phyloP scores from a whole-genome alignment of 2,113 vertebrate species.

The Forbesichthys agassizii region DNA sequence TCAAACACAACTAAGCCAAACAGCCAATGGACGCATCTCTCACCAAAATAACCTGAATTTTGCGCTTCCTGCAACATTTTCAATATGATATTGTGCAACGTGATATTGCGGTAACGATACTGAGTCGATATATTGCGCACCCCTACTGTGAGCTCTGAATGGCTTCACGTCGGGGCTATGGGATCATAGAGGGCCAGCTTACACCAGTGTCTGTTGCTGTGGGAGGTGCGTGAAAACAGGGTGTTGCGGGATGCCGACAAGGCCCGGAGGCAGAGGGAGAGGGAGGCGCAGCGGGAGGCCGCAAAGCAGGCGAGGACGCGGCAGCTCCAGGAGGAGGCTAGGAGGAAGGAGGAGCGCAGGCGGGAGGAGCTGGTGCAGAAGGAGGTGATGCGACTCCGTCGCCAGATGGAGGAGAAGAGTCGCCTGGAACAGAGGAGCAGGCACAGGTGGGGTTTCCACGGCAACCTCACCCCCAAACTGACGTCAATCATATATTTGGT shows the following conservation, averaged over 20 bases:
- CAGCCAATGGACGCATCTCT: too few relatives aligned
- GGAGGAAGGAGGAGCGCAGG: slow-evolving; percentile 72
- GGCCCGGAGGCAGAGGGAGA: slow-evolving; percentile 73
- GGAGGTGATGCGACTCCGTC: slow-evolving; percentile 86
- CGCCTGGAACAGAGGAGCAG: slow-evolving; percentile 67
- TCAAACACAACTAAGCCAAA: too few relatives aligned
- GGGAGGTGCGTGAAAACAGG: slow-evolving; percentile 88
- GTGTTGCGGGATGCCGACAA: slow-evolving; percentile 76
- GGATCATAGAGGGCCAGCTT: not conserved
- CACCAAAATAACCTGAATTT: too few relatives aligned
- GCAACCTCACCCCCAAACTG: not conserved
- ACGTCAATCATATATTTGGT: too few relatives aligned
- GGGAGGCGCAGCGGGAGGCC: slow-evolving; percentile 66
- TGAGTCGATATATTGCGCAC: too few relatives aligned
- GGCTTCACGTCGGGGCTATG: too few relatives aligned
- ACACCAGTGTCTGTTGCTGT: slow-evolving; percentile 20
- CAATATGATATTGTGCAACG: too few relatives aligned
- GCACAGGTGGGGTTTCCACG: slow-evolving; percentile 74
- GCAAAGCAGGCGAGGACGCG: slow-evolving; percentile 77
- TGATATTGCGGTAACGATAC: too few relatives aligned
- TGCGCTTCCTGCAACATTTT: too few relatives aligned
- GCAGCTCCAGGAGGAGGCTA: slow-evolving; percentile 76
- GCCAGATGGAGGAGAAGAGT: slow-evolving; percentile 82
- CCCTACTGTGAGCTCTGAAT: too few relatives aligned
- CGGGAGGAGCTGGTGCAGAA: slow-evolving; percentile 84